Percentiles rank a stretch among this genome's conserved stretches.
phyloP scores from a whole-genome alignment of 2,888 invertebrate genomes.

The Andrena flavipes region DNA sequence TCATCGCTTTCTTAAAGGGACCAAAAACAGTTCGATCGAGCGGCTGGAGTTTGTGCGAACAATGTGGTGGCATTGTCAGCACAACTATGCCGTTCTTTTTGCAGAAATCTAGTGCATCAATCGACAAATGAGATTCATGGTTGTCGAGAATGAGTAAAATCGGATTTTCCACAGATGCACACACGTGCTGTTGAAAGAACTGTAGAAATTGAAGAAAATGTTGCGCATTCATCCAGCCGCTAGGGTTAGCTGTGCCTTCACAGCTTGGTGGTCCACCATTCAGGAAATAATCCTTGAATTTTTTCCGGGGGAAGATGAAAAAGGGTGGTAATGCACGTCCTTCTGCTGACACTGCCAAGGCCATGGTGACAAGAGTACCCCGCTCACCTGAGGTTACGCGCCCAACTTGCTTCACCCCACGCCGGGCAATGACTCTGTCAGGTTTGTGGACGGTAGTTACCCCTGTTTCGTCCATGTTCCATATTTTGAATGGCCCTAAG shows the following conservation, averaged over 20 bases:
- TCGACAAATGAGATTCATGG: background rate
- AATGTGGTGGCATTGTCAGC: background rate
- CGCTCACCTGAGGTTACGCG: too few species aligned
- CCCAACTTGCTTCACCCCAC: too few species aligned
- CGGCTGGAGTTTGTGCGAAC: too few species aligned
- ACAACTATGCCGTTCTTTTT: conserved; percentile 5
- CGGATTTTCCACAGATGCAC: background rate
- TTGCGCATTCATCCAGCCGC: background rate
- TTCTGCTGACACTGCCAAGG: background rate
- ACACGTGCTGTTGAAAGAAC: background rate
- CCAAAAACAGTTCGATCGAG: background rate
- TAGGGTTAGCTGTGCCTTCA: background rate
- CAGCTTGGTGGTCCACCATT: background rate
- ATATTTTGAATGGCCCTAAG: too few species aligned
- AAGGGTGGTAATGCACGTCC: background rate
- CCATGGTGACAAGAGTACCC: background rate
- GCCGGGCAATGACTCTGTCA: too few species aligned
- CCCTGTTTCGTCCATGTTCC: too few species aligned
- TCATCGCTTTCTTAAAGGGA: too few species aligned
- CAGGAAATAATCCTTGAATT: background rate
- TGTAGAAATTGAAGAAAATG: background rate
- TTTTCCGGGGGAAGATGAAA: background rate
- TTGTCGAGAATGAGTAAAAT: background rate
- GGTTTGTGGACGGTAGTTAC: too few species aligned
- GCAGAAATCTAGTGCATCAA: conserved; percentile 8